These are phyloP conservation scores for Myathropa florea DNA, from an alignment of 2,888 invertebrate species.

Conservation along the genomic window DNA sequence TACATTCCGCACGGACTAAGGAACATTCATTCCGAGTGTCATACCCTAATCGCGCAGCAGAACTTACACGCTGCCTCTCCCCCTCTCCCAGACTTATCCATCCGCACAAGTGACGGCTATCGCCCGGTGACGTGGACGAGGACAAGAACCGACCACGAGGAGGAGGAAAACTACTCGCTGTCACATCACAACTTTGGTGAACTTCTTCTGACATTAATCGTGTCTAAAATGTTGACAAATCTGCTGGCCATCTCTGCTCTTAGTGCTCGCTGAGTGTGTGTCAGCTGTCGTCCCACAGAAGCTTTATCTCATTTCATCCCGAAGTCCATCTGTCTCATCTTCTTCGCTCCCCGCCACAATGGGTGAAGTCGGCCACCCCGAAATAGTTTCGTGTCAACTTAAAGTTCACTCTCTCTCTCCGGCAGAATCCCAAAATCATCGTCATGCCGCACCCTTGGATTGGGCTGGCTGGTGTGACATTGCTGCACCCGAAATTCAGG, in stretches of 20 bases:
- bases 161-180: not conserved
- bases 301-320: conserved; percentile 64
- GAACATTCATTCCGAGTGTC: conserved; percentile 32
- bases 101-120: too few relatives aligned
- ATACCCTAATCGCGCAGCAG: conserved; percentile 38
- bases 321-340: conserved; percentile 50
- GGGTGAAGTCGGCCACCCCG: not conserved
- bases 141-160: not conserved
- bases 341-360: conserved; percentile 22
- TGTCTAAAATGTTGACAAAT: conserved; percentile 71
- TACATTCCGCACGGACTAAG: conserved; percentile 1
- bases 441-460: conserved; percentile 34
- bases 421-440: conserved; percentile 38
- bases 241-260: conserved; percentile 47
- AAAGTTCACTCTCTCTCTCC: conserved; percentile 37
- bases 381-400: conserved; percentile 60
- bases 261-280: conserved; percentile 29
- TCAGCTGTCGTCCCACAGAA: conserved; percentile 37
- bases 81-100: too few relatives aligned
- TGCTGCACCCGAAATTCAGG: conserved; percentile 58
- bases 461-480: conserved; percentile 7
- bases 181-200: conserved; percentile 60
- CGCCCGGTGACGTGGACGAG: too few relatives aligned
- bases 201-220: conserved; percentile 69
- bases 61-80: conserved; percentile 14